A percentile compares a stretch with the other conserved stretches of the same genome.
Conservation (phyloP, 2,797 vertebrate genomes). For the Phoeniculus purpureus region DNA sequence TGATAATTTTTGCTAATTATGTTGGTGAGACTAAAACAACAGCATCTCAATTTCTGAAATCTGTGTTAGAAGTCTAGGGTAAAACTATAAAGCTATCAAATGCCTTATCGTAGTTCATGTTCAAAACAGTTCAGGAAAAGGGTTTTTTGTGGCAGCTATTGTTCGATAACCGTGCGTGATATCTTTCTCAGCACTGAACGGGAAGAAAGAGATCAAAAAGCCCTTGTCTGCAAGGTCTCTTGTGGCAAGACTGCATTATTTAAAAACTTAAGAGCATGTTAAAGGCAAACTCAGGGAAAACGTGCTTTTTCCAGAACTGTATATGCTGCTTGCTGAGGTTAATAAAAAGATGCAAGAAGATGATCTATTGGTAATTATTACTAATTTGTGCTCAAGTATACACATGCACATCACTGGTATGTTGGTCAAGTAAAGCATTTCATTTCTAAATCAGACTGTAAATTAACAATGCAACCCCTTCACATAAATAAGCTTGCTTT, state of each 20-base stretch:
- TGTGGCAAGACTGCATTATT: slow-evolving; percentile 57
- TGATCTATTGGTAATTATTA: background rate
- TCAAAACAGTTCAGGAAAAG: background rate
- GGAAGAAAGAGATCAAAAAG: slow-evolving; percentile 62
- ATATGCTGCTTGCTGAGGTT: background rate
- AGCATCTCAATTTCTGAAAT: background rate
- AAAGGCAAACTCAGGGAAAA: slow-evolving; percentile 43
- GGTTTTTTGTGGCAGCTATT: slow-evolving; percentile 7
- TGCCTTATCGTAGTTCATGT: background rate
- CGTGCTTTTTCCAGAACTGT: background rate
- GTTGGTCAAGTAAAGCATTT: slow-evolving; percentile 9
- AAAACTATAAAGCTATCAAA: slow-evolving; percentile 1
- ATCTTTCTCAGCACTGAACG: background rate
- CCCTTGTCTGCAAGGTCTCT: slow-evolving; percentile 46
- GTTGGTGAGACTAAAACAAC: background rate
- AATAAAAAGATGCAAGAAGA: background rate
- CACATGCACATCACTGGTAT: background rate
- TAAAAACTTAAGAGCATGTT: slow-evolving; percentile 30
- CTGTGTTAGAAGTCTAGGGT: background rate
- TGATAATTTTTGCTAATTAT: background rate
- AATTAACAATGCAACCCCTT: slow-evolving; percentile 69
- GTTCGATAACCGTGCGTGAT: background rate
- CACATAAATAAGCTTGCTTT: slow-evolving; percentile 72
- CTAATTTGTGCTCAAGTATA: slow-evolving; percentile 21
- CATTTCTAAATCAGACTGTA: slow-evolving; percentile 50